Conservation (phyloP, 35 echinoderm and acorn worm species). For the Nesometra sesokonis region DNA sequence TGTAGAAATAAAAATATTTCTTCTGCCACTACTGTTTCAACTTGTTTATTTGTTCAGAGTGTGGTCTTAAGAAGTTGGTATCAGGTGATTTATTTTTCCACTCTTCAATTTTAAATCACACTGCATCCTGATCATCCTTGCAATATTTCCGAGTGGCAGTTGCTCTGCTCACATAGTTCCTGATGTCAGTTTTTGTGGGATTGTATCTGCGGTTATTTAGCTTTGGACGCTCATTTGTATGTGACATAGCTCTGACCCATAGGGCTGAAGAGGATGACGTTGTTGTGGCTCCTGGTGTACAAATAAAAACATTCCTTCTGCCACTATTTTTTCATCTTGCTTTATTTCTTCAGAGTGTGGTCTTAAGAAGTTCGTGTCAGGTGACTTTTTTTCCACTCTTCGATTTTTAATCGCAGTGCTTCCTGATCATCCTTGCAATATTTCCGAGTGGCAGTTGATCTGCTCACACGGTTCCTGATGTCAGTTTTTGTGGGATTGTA, state of each 20-base stretch:
- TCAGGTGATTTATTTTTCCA: not conserved
- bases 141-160: not conserved
- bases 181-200: not conserved
- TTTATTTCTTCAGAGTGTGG: not conserved
- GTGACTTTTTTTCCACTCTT: not conserved
- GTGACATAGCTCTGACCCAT: slow-evolving; percentile 15
- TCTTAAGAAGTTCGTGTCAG: not conserved
- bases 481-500: not conserved
- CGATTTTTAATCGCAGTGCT: not conserved
- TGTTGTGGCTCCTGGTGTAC: slow-evolving; percentile 25
- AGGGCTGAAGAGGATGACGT: not conserved
- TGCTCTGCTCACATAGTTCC: not conserved
- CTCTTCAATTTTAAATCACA: not conserved
- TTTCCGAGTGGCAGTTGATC: not conserved
- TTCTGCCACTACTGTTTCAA: not conserved
- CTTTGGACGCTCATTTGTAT: too few species aligned
- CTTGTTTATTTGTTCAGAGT: not conserved
- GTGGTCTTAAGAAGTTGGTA: not conserved
- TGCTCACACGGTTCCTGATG: not conserved
- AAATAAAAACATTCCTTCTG: not conserved
- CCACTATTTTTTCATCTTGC: not conserved
- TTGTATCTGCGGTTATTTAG: too few species aligned
- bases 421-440: not conserved
- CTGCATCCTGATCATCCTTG: not conserved
- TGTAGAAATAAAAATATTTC: slow-evolving; percentile 7